phyloP scores from a whole-genome alignment of 2,113 vertebrate genomes.

The Jaculus jaculus region DNA sequence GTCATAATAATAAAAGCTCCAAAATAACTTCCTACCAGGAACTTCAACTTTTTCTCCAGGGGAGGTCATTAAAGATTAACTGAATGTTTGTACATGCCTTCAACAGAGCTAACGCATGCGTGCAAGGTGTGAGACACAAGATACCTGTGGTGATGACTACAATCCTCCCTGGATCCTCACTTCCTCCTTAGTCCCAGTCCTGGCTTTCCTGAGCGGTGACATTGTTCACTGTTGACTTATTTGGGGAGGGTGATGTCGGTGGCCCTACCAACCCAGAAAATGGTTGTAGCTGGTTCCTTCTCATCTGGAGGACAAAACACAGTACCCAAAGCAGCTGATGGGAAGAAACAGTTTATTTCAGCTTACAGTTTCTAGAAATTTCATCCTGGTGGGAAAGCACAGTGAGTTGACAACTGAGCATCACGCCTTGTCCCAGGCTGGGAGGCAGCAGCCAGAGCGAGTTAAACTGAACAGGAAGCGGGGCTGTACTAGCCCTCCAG shows the following conservation, averaged over 20 bases:
- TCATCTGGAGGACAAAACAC: too few species aligned
- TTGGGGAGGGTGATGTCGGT: neutral
- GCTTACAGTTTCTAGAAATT: too few species aligned
- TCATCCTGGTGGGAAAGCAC: too few species aligned
- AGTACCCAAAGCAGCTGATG: too few species aligned
- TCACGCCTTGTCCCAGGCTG: too few species aligned
- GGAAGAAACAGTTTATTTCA: too few species aligned
- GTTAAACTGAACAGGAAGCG: too few species aligned
- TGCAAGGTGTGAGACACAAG: neutral
- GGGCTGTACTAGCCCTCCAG: too few species aligned
- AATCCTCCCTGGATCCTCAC: neutral
- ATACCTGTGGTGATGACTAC: neutral
- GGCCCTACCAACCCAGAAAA: neutral
- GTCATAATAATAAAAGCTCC: conserved; percentile 25
- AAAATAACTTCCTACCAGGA: neutral
- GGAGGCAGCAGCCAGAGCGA: too few species aligned
- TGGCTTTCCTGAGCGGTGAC: neutral
- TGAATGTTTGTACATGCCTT: neutral
- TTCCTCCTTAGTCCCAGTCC: neutral
- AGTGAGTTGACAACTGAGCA: too few species aligned
- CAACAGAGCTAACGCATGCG: neutral
- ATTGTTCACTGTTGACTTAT: neutral
- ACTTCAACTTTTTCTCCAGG: neutral
- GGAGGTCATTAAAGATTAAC: neutral
- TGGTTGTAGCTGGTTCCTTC: too few species aligned